phyloP scores from a whole-genome alignment of 2,113 vertebrate genomes.

The human (Homo sapiens) region GRCh38 chr4:182742001-182742500 shows the following conservation, averaged over 20 bases:
- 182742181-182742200: constrained; percentile 63
- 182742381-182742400: constrained; percentile 67
- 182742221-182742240: constrained; percentile 80
- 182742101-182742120: constrained; percentile 64
- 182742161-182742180: constrained; percentile 70
- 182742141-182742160: constrained; percentile 54
- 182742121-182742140: constrained; percentile 19
- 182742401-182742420: constrained; percentile 73
- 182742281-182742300: constrained; percentile 84
- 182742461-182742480: background rate
- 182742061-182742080: constrained; percentile 75
- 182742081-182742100: constrained; percentile 78
- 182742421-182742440: constrained; percentile 71
- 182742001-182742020: constrained; percentile 56
- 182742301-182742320: constrained; percentile 78
- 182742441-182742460: constrained; percentile 26
- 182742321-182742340: constrained; percentile 84
- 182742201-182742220: constrained; percentile 71
- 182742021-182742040: constrained; percentile 80
- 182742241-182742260: constrained; percentile 83
- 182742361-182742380: constrained; percentile 81
- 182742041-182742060: constrained; percentile 82
- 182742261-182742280: constrained; percentile 83
- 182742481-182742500: background rate
- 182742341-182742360: constrained; percentile 73